A percentile compares a stretch with the other conserved stretches of the same genome.
Evolutionary conservation across 1,140 invertebrate species (phyloP).

Genomic region (Anoplolepis gracilipes): DNA sequence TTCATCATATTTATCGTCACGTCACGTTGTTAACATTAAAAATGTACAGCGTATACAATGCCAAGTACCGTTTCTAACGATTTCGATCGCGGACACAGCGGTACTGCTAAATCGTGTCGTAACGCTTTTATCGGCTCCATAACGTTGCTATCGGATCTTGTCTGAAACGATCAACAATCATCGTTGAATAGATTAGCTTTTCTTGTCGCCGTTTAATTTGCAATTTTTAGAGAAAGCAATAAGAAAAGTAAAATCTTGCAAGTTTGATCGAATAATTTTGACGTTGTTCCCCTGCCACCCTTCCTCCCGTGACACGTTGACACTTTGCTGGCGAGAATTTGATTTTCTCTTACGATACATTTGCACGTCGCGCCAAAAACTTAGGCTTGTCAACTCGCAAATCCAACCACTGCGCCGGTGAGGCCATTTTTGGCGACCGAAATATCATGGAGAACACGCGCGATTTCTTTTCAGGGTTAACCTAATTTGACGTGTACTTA

Average conservation of each 20-base stretch:
- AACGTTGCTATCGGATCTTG: neutral
- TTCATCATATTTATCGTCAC: constrained; percentile 14
- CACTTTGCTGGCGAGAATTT: neutral
- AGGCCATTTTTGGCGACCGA: constrained; percentile 55
- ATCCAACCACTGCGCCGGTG: neutral
- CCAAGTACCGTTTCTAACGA: constrained; percentile 44
- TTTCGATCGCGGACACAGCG: constrained; percentile 14
- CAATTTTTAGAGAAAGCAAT: neutral
- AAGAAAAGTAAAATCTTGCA: constrained; percentile 8
- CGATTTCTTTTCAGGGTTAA: constrained; percentile 66
- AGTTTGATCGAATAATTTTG: constrained; percentile 9
- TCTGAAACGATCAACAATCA: constrained; percentile 11
- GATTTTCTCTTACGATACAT: neutral
- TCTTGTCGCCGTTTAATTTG: neutral
- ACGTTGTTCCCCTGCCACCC: neutral
- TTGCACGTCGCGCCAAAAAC: neutral
- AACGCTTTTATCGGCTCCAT: constrained; percentile 4
- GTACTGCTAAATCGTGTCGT: neutral
- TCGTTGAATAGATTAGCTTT: neutral
- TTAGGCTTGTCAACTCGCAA: constrained; percentile 18
- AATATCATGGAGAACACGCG: constrained; percentile 21
- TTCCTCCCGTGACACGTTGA: neutral
- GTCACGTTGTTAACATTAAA: constrained; percentile 49
- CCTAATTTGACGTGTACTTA: constrained; percentile 68
- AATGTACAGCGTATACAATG: constrained; percentile 1